These are phyloP conservation scores for Zaprionus lachaisei DNA, from an alignment of 1,140 invertebrate species.

Conservation along the genomic window DNA sequence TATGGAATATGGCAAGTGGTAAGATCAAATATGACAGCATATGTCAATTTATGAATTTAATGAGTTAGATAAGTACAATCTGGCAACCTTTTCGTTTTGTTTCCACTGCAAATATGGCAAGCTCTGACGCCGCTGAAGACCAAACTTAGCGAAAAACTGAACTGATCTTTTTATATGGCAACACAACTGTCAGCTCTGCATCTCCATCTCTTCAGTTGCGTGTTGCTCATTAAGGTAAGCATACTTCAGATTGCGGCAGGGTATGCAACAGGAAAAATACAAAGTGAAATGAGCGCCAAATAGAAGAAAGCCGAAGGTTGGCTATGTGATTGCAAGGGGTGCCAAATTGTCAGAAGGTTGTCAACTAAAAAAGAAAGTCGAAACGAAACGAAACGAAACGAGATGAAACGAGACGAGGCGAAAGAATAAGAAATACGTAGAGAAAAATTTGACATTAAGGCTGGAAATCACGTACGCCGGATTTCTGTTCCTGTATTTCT, in stretches of 20 bases:
- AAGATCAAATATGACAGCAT: too few relatives aligned
- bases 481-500: constrained; percentile 62
- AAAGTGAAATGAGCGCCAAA: constrained; percentile 65
- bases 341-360: constrained; percentile 74
- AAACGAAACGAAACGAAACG: constrained; percentile 25
- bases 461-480: constrained; percentile 79
- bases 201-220: neutral
- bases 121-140: neutral
- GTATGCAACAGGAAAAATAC: constrained; percentile 36
- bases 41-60: too few relatives aligned
- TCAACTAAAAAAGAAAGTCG: constrained; percentile 52
- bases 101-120: too few relatives aligned
- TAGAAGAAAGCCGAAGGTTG: constrained; percentile 52
- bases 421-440: neutral
- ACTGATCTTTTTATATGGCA: neutral
- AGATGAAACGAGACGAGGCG: neutral
- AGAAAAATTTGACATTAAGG: constrained; percentile 64
- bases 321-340: constrained; percentile 48
- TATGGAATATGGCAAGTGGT: too few relatives aligned
- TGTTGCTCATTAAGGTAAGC: neutral
- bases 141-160: neutral
- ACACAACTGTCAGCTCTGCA: neutral
- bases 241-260: neutral
- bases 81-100: too few relatives aligned
- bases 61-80: too few relatives aligned